These are phyloP conservation scores for Chloropsis cyanopogon DNA, from an alignment of 2,113 vertebrate species.

Conservation along the genomic window DNA sequence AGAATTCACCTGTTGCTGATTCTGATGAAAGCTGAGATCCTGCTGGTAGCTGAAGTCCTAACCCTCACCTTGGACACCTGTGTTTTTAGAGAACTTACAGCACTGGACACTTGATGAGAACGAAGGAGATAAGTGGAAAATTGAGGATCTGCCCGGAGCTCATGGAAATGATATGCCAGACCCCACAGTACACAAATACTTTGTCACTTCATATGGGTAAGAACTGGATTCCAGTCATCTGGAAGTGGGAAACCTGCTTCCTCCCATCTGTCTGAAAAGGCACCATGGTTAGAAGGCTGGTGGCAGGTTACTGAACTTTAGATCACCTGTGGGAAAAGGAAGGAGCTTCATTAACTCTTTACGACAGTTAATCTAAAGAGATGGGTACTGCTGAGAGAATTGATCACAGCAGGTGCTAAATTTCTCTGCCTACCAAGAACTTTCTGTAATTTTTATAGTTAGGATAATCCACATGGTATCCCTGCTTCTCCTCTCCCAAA, in stretches of 20 bases:
- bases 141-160: conserved; percentile 68
- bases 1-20: background rate
- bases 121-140: conserved; percentile 69
- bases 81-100: conserved; percentile 65
- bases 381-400: background rate
- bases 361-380: background rate
- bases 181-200: conserved; percentile 72
- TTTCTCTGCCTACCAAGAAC: background rate
- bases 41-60: background rate
- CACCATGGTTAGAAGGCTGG: background rate
- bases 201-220: conserved; percentile 80
- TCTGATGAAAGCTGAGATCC: background rate
- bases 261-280: background rate
- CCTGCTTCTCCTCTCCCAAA: too few relatives aligned
- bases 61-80: background rate
- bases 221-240: background rate
- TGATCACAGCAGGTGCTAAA: background rate
- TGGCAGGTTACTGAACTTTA: background rate
- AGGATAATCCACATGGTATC: background rate
- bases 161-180: conserved; percentile 56
- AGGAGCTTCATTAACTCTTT: background rate
- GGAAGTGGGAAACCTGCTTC: background rate
- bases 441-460: background rate
- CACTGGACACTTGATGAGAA: conserved; percentile 72
- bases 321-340: background rate